These are phyloP conservation scores for Pseudotriccus pelzelni DNA, from an alignment of 2,797 vertebrate genomes.

Conservation along the genomic window DNA sequence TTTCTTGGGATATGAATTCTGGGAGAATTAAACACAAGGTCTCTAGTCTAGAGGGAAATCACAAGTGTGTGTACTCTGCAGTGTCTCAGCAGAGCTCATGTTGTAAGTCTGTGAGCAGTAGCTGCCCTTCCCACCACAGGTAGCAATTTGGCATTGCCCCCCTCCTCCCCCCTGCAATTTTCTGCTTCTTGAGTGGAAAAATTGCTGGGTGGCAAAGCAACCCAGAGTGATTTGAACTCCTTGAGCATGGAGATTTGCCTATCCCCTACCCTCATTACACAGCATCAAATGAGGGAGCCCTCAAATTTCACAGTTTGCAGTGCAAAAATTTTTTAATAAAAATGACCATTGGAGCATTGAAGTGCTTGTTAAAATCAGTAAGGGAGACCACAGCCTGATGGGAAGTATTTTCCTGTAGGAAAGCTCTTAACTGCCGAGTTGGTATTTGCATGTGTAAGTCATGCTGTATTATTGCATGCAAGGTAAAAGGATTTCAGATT, in stretches of 20 bases:
- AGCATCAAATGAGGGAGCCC: background rate
- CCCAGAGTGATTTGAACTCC: background rate
- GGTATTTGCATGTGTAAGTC: background rate
- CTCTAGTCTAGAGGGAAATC: background rate
- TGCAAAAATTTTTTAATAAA: background rate
- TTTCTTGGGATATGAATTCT: background rate
- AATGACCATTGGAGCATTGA: background rate
- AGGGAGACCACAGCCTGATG: background rate
- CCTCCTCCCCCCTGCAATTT: background rate
- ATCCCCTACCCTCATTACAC: background rate
- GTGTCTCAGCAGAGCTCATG: background rate
- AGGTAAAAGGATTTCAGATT: background rate
- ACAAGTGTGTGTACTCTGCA: background rate
- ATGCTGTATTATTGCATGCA: background rate
- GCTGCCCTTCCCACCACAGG: background rate
- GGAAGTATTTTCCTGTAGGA: background rate
- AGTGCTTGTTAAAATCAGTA: background rate
- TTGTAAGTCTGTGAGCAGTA: background rate
- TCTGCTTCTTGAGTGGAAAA: background rate
- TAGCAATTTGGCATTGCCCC: background rate
- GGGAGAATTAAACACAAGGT: background rate
- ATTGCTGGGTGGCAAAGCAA: background rate
- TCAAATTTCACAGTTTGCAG: background rate
- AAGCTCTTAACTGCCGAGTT: background rate
- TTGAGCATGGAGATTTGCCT: background rate